phyloP scores from a whole-genome alignment of 1,140 invertebrate genomes.

The Drosophila kikkawai region DNA sequence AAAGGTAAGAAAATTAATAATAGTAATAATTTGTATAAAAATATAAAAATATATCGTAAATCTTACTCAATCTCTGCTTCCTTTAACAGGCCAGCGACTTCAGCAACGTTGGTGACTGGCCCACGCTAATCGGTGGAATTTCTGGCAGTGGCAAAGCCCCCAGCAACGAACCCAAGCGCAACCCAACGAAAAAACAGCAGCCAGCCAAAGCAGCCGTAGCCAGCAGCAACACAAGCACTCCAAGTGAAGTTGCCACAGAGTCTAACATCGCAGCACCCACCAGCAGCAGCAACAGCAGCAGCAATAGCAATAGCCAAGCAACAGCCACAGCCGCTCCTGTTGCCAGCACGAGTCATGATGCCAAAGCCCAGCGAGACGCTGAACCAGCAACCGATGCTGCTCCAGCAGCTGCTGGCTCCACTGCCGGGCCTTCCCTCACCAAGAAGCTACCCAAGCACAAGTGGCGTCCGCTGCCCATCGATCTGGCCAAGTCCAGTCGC shows the following conservation, averaged over 20 bases:
- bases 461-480: slow-evolving; percentile 91
- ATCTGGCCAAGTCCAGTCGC: slow-evolving; percentile 86
- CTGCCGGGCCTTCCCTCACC: slow-evolving; percentile 75
- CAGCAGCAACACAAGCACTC: slow-evolving; percentile 36
- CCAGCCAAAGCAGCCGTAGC: slow-evolving; percentile 44
- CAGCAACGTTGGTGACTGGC: slow-evolving; percentile 92
- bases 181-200: slow-evolving; percentile 71
- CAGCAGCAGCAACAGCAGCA: slow-evolving; percentile 37
- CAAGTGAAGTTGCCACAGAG: slow-evolving; percentile 59
- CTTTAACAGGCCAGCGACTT: slow-evolving; percentile 89
- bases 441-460: slow-evolving; percentile 89
- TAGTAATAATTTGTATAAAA: no score
- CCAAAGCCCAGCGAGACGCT: slow-evolving; percentile 74
- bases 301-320: slow-evolving; percentile 30
- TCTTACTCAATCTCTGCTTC: not conserved
- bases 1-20: slow-evolving; percentile 85
- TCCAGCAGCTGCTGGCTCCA: slow-evolving; percentile 65
- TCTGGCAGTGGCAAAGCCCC: slow-evolving; percentile 78
- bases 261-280: slow-evolving; percentile 27
- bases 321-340: slow-evolving; percentile 29
- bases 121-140: slow-evolving; percentile 87
- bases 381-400: slow-evolving; percentile 58
- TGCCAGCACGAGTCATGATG: slow-evolving; percentile 74
- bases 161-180: slow-evolving; percentile 79
- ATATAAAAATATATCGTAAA: no score